phyloP scores from a whole-genome alignment of 53 echinoderm and acorn worm species.

The Paelopatides confundens region DNA sequence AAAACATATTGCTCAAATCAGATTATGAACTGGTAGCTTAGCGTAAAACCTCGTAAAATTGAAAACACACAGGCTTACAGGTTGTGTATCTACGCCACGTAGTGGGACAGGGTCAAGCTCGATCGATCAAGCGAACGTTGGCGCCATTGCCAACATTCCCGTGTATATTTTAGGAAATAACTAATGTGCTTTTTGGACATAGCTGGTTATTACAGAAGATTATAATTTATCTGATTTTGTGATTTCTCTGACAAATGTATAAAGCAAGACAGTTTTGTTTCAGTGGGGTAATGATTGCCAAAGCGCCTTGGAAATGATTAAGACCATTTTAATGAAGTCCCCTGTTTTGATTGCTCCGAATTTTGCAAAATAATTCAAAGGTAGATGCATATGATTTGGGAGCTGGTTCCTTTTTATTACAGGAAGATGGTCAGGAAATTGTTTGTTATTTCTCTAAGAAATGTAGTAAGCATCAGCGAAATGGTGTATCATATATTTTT shows the following conservation, averaged over 20 bases:
- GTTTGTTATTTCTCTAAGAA: no score
- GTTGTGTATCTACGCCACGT: conserved; percentile 29
- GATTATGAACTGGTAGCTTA: background rate
- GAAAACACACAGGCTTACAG: background rate
- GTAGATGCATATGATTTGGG: no score
- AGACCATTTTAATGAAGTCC: conserved; percentile 50
- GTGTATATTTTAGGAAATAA: background rate
- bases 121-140: conserved; percentile 15
- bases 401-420: no score
- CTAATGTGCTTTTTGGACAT: conserved; percentile 46
- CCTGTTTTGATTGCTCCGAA: no score
- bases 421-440: no score
- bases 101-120: conserved; percentile 25
- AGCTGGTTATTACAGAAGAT: conserved; percentile 20
- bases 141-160: background rate
- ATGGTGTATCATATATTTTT: no score
- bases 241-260: background rate
- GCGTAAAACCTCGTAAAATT: no score
- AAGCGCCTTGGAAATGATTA: conserved; percentile 57
- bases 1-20: conserved; percentile 8
- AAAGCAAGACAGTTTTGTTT: conserved; percentile 21
- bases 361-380: no score
- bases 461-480: no score
- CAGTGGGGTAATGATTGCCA: conserved; percentile 13
- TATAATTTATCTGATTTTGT: background rate